Conservation (phyloP, 2,113 vertebrate species). For the Tachysurus vachellii region DNA sequence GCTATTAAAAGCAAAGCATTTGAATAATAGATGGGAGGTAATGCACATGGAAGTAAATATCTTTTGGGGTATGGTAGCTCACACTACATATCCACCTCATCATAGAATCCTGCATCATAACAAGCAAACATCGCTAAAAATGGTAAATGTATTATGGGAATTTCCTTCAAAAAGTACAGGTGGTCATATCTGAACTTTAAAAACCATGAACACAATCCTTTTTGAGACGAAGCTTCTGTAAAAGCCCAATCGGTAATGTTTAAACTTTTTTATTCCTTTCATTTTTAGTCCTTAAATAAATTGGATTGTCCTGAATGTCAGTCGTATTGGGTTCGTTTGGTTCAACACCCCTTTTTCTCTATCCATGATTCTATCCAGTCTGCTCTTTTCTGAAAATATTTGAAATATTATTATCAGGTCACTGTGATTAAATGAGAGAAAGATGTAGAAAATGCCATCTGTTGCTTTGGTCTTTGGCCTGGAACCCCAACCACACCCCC, state of each 20-base stretch:
- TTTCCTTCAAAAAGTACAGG: slow-evolving; percentile 14
- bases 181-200: background rate
- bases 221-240: background rate
- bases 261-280: background rate
- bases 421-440: slow-evolving; percentile 21
- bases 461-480: slow-evolving; percentile 45
- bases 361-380: background rate
- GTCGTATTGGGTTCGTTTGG: background rate
- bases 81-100: slow-evolving; percentile 26
- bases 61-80: slow-evolving; percentile 34
- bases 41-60: slow-evolving; percentile 52
- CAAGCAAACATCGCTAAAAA: background rate
- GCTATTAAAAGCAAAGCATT: slow-evolving; percentile 45
- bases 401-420: slow-evolving; percentile 26
- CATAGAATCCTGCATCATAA: background rate
- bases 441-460: slow-evolving; percentile 52
- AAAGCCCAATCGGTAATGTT: background rate
- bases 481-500: slow-evolving; percentile 5
- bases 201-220: background rate
- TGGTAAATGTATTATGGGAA: background rate
- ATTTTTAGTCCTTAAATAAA: background rate
- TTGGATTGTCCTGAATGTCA: slow-evolving; percentile 1
- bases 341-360: background rate
- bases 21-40: slow-evolving; percentile 60
- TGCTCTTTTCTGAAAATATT: background rate